These are phyloP conservation scores for Eudemis profundana DNA, from an alignment of 2,888 invertebrate genomes.

Conservation along the genomic window DNA sequence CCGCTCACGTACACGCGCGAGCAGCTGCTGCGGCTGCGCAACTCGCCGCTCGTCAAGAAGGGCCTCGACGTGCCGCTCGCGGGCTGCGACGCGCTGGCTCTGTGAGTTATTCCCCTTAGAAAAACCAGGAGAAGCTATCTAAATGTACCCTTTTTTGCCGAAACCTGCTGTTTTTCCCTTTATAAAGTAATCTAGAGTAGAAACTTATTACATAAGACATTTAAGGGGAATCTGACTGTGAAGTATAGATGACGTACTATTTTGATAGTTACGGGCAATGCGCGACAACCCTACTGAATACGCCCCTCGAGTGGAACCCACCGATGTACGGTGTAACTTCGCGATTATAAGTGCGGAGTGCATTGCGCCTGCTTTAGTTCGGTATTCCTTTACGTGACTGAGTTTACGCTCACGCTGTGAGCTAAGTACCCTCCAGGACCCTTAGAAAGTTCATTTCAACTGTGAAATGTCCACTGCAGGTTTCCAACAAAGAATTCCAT, in stretches of 20 bases:
- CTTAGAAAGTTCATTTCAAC: no score
- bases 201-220: no score
- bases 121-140: no score
- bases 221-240: no score
- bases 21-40: slow-evolving; percentile 89
- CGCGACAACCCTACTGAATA: not conserved
- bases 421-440: not conserved
- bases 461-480: no score
- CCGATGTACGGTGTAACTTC: not conserved
- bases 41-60: slow-evolving; percentile 88
- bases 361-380: not conserved
- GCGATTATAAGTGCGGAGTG: not conserved
- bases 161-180: no score
- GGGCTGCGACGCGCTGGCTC: slow-evolving; percentile 72
- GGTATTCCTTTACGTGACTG: no score
- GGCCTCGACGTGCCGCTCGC: slow-evolving; percentile 88
- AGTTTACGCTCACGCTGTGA: not conserved
- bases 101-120: slow-evolving; percentile 74
- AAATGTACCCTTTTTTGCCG: no score
- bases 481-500: no score
- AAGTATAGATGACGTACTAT: no score
- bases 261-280: no score
- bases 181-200: no score
- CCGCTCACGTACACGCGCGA: slow-evolving; percentile 87
- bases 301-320: not conserved